Percentiles rank a stretch among this genome's conserved stretches.
Conservation (phyloP, 23 tunicate species). For the Halocynthia roretzi region DNA sequence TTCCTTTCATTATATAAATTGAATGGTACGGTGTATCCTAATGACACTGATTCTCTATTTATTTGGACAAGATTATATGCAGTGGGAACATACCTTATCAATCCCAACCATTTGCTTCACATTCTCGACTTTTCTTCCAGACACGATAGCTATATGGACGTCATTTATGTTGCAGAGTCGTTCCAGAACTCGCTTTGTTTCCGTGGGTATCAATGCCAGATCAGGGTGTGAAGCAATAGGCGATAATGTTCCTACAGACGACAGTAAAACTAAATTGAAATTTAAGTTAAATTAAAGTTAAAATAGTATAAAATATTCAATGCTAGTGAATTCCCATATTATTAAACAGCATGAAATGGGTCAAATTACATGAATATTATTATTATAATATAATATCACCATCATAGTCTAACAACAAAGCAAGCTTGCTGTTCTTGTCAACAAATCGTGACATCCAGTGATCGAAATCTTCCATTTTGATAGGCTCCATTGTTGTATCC, state of each 20-base stretch:
- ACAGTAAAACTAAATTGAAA: too few relatives aligned
- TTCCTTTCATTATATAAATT: too few relatives aligned
- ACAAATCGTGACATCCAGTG: conserved; percentile 21
- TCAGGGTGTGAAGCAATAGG: conserved; percentile 27
- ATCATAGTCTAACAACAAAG: conserved; percentile 21
- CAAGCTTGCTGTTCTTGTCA: conserved; percentile 13
- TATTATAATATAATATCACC: neutral
- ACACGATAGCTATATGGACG: conserved; percentile 25
- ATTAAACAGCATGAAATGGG: too few relatives aligned
- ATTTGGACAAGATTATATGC: too few relatives aligned
- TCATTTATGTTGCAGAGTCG: conserved; percentile 15
- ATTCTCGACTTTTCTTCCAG: conserved; percentile 27
- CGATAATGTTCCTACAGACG: conserved; percentile 5
- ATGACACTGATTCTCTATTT: too few relatives aligned
- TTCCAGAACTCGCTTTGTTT: conserved; percentile 21
- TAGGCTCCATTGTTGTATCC: conserved; percentile 13
- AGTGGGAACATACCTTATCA: conserved; percentile 11
- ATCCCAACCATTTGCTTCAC: conserved; percentile 28
- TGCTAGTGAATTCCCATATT: too few relatives aligned
- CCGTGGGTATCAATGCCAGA: conserved; percentile 21
- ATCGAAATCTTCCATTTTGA: conserved; percentile 19
- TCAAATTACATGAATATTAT: too few relatives aligned
- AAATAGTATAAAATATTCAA: too few relatives aligned
- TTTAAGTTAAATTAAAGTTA: too few relatives aligned
- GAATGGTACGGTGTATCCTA: too few relatives aligned